Base-by-base conservation (phyloP, 2,888 invertebrate species). In the Aleiodes testaceus region DNA sequence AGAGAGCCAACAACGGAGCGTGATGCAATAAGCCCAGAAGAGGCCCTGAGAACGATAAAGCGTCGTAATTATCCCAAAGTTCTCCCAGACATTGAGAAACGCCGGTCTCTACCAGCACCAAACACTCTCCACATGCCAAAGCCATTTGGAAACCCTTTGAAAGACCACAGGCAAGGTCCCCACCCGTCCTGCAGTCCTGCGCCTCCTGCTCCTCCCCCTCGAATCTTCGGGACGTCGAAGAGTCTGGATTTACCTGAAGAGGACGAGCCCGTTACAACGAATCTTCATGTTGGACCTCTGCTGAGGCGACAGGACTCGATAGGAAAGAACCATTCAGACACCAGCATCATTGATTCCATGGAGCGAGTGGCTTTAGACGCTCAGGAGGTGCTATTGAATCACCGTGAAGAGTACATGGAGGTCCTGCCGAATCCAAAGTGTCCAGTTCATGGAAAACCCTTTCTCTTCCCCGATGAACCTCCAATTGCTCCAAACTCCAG, bases 51-150 rank as follows among this genome's bases (percentile, higher is more conserved):
- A 74, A 92, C 92, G 42, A 93, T 95, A 52, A 93, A 93, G 84
- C 90, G 93, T 71, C 89, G 94, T 78, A 95, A 95, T 83, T 95
- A 93, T 82, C 95, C 95, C 0, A 95, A 95, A 89, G 95, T 95
- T 1, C 84, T 95, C 42, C 95, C 95, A n/a, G 95, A 95, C 85
- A 91, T 93, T 78, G 85, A 87, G 73, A 87, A 86, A 72, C 76
- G 87, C 30, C 80, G 85, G 2, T 87, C 87, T 0, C 76, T 87
- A 3, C 87, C 87, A 2, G 84, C 80, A 0, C 85, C 82, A 45
- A 84, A 73, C 64, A 81, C 80, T 16, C 76, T 84, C 11, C 79
- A 79, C 36, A 61, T 78, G 0, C 76, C 83, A 2, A 84, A 82
- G 52, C 79, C 82, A 36, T 77, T 80, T 16, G 81, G 72, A 11